Conservation (phyloP, 2,113 vertebrate genomes). For the Dasyurus viverrinus region DNA sequence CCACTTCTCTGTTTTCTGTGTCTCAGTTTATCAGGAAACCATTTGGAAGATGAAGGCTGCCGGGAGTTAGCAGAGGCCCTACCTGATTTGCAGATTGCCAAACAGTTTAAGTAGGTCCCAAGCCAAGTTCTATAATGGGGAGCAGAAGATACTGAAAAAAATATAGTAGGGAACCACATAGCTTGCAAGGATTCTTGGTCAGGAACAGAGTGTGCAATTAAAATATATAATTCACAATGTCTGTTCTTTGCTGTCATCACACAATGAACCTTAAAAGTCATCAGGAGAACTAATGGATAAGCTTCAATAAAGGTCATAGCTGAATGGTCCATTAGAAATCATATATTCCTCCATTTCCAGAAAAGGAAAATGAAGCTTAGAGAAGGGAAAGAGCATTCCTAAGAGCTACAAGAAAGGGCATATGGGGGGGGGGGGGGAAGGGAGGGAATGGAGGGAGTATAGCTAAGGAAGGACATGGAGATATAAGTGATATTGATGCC, state of each 20-base stretch:
- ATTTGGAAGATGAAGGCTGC: conserved; percentile 83
- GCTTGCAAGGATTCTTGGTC: neutral
- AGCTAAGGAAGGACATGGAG: neutral
- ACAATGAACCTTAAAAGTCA: neutral
- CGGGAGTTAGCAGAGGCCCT: conserved; percentile 68
- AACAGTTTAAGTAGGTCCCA: conserved; percentile 82
- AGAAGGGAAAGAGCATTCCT: neutral
- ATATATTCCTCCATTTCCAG: neutral
- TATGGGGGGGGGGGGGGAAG: too few relatives aligned
- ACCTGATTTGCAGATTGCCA: conserved; percentile 66
- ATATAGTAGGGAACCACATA: neutral
- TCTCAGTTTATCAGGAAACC: conserved; percentile 86
- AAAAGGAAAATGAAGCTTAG: neutral
- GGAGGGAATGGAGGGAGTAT: neutral
- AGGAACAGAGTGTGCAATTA: neutral
- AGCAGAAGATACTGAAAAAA: neutral
- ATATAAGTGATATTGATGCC: neutral
- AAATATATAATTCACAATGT: neutral
- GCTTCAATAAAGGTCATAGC: neutral
- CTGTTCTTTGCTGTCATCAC: neutral
- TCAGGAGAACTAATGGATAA: neutral
- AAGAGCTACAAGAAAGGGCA: neutral
- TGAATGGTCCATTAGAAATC: neutral
- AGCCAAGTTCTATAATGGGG: neutral
- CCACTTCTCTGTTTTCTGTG: neutral